Base-by-base conservation (phyloP, 2,797 vertebrate species). In the Sebastolobus altivelis region DNA sequence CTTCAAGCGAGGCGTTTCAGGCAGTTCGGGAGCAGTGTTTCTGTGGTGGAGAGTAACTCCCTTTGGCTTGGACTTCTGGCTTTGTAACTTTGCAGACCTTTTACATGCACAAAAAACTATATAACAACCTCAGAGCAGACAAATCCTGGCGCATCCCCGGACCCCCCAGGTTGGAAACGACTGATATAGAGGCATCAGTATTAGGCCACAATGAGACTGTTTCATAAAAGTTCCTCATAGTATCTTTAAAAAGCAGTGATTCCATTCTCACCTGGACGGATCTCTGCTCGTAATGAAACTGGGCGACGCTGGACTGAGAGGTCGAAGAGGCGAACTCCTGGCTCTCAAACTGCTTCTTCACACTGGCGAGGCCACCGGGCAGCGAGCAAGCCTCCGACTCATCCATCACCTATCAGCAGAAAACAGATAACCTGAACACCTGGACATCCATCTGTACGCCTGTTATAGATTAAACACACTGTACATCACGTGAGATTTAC, bases 281-380 rank as follows among this genome's bases (percentile, higher is more conserved):
- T 94, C 88, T 96, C 20, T 96, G 97, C 90, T 97, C 96, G 54
- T 93, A 94, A 9, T 97, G 96, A 72, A 93, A 63, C 70, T 97
- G 96, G 86, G 95, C 93, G 90, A 96, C 93, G 6, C 86, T 93
- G 82, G 96, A 96, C 83, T 90, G 95, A n/a, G 96, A 95, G 58
- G 96, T 94, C 0, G 94, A 93, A 0, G 95, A 92, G 9, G 88
- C 65, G 40, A 92, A 91, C 89, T 95, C 95, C 29, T 95, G 96
- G 89, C 94, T 97, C 93, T 99, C 98, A 25, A 99, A 99, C 78
- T 98, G 98, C 90, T 95, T 97, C 93, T 98, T 99, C 86, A 98
- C 96, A 7, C 96, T 97, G 86, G 97, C 98, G 82, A 99, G 94
- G 63, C 98, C 98, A 4, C 98, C 98, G 18, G 97, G 97, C 88